Evolutionary conservation across 1,140 invertebrate species (phyloP).

Genomic region (Rhopalosiphum maidis): DNA sequence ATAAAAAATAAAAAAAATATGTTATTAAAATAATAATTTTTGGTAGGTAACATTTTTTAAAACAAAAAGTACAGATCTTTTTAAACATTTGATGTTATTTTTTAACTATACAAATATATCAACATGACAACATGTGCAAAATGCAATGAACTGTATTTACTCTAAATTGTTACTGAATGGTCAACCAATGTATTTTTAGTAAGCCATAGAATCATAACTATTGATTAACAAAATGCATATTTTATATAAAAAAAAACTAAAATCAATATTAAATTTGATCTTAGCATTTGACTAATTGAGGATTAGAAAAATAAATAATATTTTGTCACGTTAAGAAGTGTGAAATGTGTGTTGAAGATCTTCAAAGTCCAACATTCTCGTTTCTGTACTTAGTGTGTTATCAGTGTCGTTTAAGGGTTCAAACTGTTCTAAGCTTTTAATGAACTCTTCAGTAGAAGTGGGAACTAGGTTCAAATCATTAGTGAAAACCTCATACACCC

Average conservation of each 20-base stretch:
- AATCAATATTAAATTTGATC: not conserved
- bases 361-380: constrained; percentile 56
- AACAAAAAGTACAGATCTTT: not conserved
- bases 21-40: not conserved
- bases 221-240: not conserved
- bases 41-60: not conserved
- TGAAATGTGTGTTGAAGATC: constrained; percentile 53
- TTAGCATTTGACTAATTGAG: not conserved
- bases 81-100: not conserved
- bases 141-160: not conserved
- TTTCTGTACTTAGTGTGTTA: constrained; percentile 36
- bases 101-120: not conserved
- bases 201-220: not conserved
- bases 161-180: not conserved
- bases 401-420: constrained; percentile 38
- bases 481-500: constrained; percentile 42
- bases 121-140: too few species aligned
- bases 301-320: not conserved
- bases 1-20: too few species aligned
- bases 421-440: constrained; percentile 53
- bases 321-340: not conserved
- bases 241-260: not conserved
- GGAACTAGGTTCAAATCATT: constrained; percentile 43
- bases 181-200: not conserved
- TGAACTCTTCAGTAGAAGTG: constrained; percentile 54